phyloP scores from a whole-genome alignment of 2,888 invertebrate genomes.

The Alviniconcha strummeri region DNA sequence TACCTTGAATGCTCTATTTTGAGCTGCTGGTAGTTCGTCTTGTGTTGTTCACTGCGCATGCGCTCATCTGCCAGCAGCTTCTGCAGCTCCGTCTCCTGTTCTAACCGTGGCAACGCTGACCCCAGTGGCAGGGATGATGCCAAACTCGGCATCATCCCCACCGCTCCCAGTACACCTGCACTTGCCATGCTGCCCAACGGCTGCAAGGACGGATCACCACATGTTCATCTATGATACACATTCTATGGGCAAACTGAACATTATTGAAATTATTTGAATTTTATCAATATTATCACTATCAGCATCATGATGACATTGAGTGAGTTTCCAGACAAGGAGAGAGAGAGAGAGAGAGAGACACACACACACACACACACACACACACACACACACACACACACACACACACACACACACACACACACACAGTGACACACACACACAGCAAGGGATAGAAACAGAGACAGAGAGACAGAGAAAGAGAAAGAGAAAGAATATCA shows the following conservation, averaged over 20 bases:
- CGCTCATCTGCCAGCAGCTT: conserved; percentile 72
- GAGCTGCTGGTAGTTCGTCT: conserved; percentile 71
- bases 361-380: neutral
- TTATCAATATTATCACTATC: no score
- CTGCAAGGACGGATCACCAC: neutral
- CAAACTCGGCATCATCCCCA: conserved; percentile 40
- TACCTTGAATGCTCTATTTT: conserved; percentile 72
- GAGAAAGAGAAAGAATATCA: no score
- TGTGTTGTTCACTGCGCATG: conserved; percentile 71
- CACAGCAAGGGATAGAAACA: no score
- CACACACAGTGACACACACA: neutral
- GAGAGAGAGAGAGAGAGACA: neutral
- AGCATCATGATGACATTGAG: no score
- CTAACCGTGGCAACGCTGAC: conserved; percentile 57
- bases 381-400: neutral
- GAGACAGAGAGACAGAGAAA: no score
- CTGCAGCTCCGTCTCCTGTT: conserved; percentile 70
- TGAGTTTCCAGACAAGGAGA: neutral
- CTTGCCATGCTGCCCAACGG: conserved; percentile 38
- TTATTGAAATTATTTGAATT: no score
- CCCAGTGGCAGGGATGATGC: conserved; percentile 43
- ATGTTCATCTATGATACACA: neutral
- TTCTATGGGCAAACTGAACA: no score
- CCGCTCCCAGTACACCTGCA: conserved; percentile 43
- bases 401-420: neutral